Evolutionary conservation across 2,888 invertebrate species (phyloP), one percentile per base, ranked within the genome.

Genomic region (Odontocolon sp.): DNA sequence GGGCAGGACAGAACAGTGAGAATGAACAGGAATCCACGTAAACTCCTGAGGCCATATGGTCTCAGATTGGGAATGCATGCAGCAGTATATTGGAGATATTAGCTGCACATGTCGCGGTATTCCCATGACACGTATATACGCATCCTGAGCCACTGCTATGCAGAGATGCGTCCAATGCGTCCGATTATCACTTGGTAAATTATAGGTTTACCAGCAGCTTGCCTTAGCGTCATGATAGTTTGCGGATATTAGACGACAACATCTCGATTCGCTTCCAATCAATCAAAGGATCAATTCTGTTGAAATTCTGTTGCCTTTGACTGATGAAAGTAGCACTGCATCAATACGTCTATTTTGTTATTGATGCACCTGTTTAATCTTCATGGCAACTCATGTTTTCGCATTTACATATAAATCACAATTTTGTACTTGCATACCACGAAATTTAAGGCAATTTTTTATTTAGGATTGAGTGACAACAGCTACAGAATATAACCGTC

Each of bases 101-200:
- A 18, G 33, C 9, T 33, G 71, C 71, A 71, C 63, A 72, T 72
- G 72, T 38, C 47, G 40, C 57, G 40, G 50, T 66, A 66, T 72
- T 72, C 72, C 72, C 72, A 72, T 72, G 31, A 57, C 36, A 36
- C 5, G n/a, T n/a, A 18, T 2, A 3, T 3, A n/a, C 6, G 23
- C 0, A 21, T 23, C 11, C 2, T 21, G 9, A 16, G 26, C 23
- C 57, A 6, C 33, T 31, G n/a, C 1, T 23, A 26, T 26, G 8
- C 28, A 26, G 40, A 18, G 23, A 40, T 57, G 40, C 36, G 11
- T n/a, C 36, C 57, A 23, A 57, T 26, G 11, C 16, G 26, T 3
- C 26, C 26, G 14, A 57, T 57, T 57, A 40, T 9, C 23, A 40
- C 23, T 26, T 8, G 38, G 40, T 40, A 57, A 40, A 57, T n/a